Percentiles rank a stretch among this genome's conserved stretches.
Conservation (phyloP, 1,140 invertebrate genomes). For the Sycophaga agraensis region DNA sequence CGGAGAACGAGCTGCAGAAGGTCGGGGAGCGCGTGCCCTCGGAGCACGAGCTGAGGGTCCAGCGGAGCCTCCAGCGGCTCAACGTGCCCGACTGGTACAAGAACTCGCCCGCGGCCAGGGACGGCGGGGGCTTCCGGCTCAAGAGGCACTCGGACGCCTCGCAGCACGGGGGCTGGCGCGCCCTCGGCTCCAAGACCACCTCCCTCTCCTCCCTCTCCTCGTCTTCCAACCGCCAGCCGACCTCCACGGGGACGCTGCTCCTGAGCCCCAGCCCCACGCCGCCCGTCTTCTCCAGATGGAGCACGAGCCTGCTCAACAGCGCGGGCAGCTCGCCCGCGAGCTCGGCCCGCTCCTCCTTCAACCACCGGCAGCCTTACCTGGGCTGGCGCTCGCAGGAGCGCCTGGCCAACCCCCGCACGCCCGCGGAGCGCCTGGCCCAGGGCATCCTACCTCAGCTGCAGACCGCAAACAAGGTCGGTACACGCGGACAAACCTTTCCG, state of each 20-base stretch:
- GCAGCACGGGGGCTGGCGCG: constrained; percentile 67
- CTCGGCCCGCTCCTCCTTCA: constrained; percentile 66
- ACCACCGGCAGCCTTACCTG: constrained; percentile 75
- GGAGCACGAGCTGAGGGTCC: constrained; percentile 89
- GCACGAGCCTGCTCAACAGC: constrained; percentile 80
- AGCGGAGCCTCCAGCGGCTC: constrained; percentile 87
- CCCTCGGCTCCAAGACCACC: constrained; percentile 75
- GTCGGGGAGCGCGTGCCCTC: constrained; percentile 74
- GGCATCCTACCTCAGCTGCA: constrained; percentile 58
- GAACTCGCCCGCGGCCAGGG: constrained; percentile 71
- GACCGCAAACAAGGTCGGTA: constrained; percentile 51
- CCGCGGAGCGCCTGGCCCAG: constrained; percentile 73
- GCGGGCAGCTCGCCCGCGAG: constrained; percentile 67
- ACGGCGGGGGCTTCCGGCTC: constrained; percentile 63
- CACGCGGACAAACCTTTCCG: too few species aligned
- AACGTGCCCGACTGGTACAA: constrained; percentile 96
- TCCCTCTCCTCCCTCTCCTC: constrained; percentile 68
- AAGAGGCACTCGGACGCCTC: constrained; percentile 70
- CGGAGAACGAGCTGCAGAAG: constrained; percentile 90
- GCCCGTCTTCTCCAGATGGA: constrained; percentile 75
- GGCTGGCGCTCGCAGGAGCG: constrained; percentile 88
- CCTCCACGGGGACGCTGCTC: constrained; percentile 51
- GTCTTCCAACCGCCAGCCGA: constrained; percentile 55
- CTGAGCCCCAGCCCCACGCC: constrained; percentile 58
- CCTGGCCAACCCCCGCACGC: constrained; percentile 69